Evolutionary conservation across 2,888 invertebrate genomes (phyloP).

Genomic region (Cabera pusaria): DNA sequence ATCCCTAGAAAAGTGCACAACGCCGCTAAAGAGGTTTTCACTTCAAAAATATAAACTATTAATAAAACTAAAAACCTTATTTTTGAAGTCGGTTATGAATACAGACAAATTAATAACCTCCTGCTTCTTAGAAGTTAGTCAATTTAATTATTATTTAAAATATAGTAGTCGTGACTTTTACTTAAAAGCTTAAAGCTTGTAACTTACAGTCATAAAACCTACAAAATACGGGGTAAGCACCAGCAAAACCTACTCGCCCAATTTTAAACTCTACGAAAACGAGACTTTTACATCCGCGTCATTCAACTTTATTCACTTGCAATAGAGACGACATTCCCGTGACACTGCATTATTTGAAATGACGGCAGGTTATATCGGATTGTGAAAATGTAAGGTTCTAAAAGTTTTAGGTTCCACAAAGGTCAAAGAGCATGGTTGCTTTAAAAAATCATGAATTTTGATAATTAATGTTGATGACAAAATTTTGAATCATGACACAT

Average conservation of each 20-base stretch:
- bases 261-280: constrained; percentile 52
- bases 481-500: too few species aligned
- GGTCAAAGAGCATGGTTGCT: constrained; percentile 6
- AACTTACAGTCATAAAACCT: constrained; percentile 17
- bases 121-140: too few species aligned
- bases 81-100: too few species aligned
- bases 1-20: too few species aligned
- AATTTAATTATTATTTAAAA: too few species aligned
- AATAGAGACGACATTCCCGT: constrained; percentile 4
- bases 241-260: constrained; percentile 57
- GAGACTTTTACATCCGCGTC: neutral
- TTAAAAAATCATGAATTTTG: too few species aligned
- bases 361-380: constrained; percentile 13
- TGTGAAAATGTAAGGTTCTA: constrained; percentile 16
- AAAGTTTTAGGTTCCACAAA: constrained; percentile 20
- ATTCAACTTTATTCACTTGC: constrained; percentile 3
- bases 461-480: too few species aligned
- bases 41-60: too few species aligned
- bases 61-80: too few species aligned
- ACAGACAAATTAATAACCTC: too few species aligned
- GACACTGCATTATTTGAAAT: constrained; percentile 7
- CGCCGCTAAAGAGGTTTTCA: too few species aligned
- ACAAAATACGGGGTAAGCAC: constrained; percentile 32
- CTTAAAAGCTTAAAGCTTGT: constrained; percentile 13
- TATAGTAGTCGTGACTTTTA: too few species aligned